Percentiles rank a stretch among this genome's conserved stretches.
These are phyloP conservation scores for Odontocerum albicorne DNA, from an alignment of 2,888 invertebrate species.

Conservation along the genomic window DNA sequence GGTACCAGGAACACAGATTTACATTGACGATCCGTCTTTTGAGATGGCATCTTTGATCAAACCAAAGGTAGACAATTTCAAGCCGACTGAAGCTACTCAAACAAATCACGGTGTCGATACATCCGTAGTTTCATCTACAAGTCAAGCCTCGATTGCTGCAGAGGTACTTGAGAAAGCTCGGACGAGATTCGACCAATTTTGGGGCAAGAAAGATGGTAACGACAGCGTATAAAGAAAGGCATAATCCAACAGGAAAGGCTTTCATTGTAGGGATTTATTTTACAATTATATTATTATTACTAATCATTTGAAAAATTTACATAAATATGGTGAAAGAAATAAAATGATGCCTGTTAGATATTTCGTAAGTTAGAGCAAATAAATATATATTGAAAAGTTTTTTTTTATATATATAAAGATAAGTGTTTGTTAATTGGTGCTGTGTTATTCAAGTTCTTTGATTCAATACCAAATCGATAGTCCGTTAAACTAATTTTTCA, in stretches of 20 bases:
- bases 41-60: slow-evolving; percentile 45
- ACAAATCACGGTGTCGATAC: slow-evolving; percentile 60
- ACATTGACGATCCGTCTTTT: slow-evolving; percentile 59
- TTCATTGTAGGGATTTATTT: slow-evolving; percentile 25
- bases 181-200: slow-evolving; percentile 82
- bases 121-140: slow-evolving; percentile 50
- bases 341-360: slow-evolving; percentile 33
- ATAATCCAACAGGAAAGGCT: slow-evolving; percentile 12
- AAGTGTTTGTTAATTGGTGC: slow-evolving; percentile 1
- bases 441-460: background rate
- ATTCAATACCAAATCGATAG: no score
- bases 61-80: slow-evolving; percentile 44
- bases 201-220: slow-evolving; percentile 71
- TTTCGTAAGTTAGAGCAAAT: slow-evolving; percentile 25
- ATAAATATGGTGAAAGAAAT: slow-evolving; percentile 8
- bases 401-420: background rate
- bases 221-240: slow-evolving; percentile 39
- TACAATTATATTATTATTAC: slow-evolving; percentile 4
- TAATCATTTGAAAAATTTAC: slow-evolving; percentile 2
- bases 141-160: slow-evolving; percentile 62
- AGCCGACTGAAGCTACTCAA: slow-evolving; percentile 54
- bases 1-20: slow-evolving; percentile 45
- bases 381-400: slow-evolving; percentile 13
- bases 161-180: slow-evolving; percentile 81
- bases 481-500: no score